phyloP scores from a whole-genome alignment of 2,797 vertebrate genomes.

The Xiphophorus birchmanni region DNA sequence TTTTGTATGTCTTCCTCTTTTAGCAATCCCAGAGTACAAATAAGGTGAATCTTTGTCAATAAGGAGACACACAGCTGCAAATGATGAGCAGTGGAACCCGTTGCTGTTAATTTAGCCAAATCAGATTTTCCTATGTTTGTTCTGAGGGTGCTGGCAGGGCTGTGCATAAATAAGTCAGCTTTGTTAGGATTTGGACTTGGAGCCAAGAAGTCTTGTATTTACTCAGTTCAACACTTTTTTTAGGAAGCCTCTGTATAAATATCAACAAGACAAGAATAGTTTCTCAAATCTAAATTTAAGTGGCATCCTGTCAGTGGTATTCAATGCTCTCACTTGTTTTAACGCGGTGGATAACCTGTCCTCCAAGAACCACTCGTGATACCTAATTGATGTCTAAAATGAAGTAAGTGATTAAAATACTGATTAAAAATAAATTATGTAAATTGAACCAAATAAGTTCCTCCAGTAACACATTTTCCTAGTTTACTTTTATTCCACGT shows the following conservation, averaged over 20 bases:
- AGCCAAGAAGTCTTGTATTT: neutral
- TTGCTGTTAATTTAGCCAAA: neutral
- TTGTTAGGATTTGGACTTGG: neutral
- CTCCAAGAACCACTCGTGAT: neutral
- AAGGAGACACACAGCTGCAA: neutral
- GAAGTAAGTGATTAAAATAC: neutral
- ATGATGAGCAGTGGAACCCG: neutral
- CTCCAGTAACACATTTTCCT: neutral
- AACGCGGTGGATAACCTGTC: neutral
- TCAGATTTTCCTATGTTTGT: neutral
- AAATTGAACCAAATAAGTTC: neutral
- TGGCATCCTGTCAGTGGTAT: neutral
- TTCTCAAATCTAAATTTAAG: slow-evolving; percentile 5
- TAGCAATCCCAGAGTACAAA: neutral
- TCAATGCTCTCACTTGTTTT: neutral
- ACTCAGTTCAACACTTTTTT: neutral
- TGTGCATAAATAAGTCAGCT: neutral
- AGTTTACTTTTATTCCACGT: neutral
- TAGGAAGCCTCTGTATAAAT: neutral
- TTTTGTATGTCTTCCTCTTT: neutral
- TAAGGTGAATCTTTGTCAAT: neutral
- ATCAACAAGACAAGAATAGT: neutral
- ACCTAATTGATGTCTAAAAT: neutral
- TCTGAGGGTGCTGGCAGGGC: neutral
- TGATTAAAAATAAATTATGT: neutral